Evolutionary conservation across 1,140 invertebrate species (phyloP).

Genomic region (Scaptomyza montana): DNA sequence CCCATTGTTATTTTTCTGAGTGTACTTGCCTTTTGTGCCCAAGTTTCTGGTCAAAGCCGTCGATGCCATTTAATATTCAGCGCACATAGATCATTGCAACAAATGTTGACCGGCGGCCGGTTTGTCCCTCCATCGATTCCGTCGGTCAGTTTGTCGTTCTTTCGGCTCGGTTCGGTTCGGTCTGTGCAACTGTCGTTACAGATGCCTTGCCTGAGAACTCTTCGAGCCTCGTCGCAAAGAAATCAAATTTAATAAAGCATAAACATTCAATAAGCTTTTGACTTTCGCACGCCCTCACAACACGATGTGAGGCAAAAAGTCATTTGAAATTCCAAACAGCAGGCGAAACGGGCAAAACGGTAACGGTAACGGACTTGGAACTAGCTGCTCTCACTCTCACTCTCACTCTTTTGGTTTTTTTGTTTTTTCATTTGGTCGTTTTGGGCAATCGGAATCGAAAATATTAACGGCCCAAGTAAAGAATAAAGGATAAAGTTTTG

Average conservation of each 20-base stretch:
- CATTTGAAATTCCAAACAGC: conserved; percentile 76
- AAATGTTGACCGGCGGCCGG: conserved; percentile 68
- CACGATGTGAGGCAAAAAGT: conserved; percentile 42
- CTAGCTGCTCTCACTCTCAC: conserved; percentile 17
- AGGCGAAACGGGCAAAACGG: conserved; percentile 7
- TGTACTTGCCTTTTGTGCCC: neutral
- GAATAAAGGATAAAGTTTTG: conserved; percentile 81
- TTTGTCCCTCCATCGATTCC: conserved; percentile 8
- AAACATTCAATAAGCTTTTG: conserved; percentile 80
- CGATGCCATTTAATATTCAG: conserved; percentile 75
- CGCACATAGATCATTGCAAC: conserved; percentile 82
- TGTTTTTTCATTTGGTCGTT: neutral
- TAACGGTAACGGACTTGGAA: conserved; percentile 56
- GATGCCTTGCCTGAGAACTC: no score
- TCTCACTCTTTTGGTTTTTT: neutral
- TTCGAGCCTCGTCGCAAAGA: conserved; percentile 48
- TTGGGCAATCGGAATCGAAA: conserved; percentile 65
- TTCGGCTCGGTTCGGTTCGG: no score
- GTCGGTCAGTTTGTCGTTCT: conserved; percentile 1
- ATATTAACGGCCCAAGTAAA: conserved; percentile 70
- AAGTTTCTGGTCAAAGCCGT: conserved; percentile 18
- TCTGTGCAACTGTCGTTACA: no score
- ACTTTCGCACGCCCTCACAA: conserved; percentile 34
- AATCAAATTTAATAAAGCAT: conserved; percentile 83
- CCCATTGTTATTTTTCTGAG: neutral